Conservation (phyloP, 2,113 vertebrate species). For the Actinemys pallida region DNA sequence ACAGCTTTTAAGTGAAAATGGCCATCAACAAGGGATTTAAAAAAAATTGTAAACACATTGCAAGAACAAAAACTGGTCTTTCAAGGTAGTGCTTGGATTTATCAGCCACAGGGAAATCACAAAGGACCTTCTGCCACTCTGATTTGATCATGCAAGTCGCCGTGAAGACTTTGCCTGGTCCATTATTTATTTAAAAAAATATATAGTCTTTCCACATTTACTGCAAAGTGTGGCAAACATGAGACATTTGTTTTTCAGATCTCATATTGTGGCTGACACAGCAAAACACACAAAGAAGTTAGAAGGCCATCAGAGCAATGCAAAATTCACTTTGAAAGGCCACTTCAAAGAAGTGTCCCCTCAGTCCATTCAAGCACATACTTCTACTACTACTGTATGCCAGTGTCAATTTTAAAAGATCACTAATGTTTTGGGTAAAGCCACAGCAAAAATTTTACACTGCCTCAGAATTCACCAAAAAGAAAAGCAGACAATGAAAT, state of each 20-base stretch:
- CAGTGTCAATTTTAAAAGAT: conserved; percentile 24
- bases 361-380: conserved; percentile 6
- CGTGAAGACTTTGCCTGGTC: background rate
- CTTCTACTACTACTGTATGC: background rate
- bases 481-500: background rate
- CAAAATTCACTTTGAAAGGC: conserved; percentile 7
- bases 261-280: conserved; percentile 49
- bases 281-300: conserved; percentile 14
- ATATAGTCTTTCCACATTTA: conserved; percentile 7
- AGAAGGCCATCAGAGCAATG: conserved; percentile 17
- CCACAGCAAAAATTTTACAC: background rate
- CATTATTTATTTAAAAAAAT: conserved; percentile 38
- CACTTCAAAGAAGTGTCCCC: conserved; percentile 17
- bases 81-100: background rate
- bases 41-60: background rate
- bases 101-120: background rate
- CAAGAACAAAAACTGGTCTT: background rate
- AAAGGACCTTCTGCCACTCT: conserved; percentile 1
- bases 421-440: conserved; percentile 47
- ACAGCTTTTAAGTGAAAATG: background rate
- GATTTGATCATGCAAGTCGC: background rate
- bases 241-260: conserved; percentile 13
- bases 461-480: background rate
- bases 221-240: background rate
- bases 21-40: background rate